Percentiles rank a stretch among this genome's conserved stretches.
These are phyloP conservation scores for Cydia fagiglandana DNA, from an alignment of 1,140 invertebrate species.

Conservation along the genomic window DNA sequence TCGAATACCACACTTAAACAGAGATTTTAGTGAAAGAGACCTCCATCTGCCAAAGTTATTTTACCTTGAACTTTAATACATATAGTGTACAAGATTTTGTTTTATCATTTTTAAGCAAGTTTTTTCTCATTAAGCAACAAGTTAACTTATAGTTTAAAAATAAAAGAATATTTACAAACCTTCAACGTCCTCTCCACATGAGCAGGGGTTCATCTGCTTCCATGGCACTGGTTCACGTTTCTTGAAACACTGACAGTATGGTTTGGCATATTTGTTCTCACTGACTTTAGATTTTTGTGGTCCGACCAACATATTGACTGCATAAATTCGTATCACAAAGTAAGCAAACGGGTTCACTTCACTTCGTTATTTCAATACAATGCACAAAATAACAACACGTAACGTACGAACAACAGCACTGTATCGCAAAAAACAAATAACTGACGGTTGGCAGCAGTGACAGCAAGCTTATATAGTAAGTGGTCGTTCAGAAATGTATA, in stretches of 20 bases:
- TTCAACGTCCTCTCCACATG: constrained; percentile 61
- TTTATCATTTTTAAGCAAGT: background rate
- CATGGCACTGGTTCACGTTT: constrained; percentile 52
- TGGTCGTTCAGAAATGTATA: background rate
- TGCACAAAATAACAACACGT: constrained; percentile 18
- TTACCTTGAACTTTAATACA: no score
- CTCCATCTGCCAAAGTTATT: no score
- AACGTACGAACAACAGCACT: background rate
- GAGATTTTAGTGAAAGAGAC: no score
- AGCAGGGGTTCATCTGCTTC: constrained; percentile 49
- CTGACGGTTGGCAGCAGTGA: constrained; percentile 26
- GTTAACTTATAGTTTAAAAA: background rate
- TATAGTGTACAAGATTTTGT: no score
- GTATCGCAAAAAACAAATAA: background rate
- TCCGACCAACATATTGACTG: constrained; percentile 46
- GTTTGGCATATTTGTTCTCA: constrained; percentile 41
- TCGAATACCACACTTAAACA: no score
- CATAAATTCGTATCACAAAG: constrained; percentile 33
- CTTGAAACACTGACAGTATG: constrained; percentile 63
- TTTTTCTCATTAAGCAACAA: background rate
- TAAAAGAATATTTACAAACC: constrained; percentile 42
- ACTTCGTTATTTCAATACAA: constrained; percentile 14
- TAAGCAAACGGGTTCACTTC: background rate
- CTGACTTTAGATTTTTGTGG: constrained; percentile 34
- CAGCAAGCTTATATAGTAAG: background rate